Evolutionary conservation across 1,140 invertebrate species (phyloP).

Genomic region (Eupristina koningsbergeri): DNA sequence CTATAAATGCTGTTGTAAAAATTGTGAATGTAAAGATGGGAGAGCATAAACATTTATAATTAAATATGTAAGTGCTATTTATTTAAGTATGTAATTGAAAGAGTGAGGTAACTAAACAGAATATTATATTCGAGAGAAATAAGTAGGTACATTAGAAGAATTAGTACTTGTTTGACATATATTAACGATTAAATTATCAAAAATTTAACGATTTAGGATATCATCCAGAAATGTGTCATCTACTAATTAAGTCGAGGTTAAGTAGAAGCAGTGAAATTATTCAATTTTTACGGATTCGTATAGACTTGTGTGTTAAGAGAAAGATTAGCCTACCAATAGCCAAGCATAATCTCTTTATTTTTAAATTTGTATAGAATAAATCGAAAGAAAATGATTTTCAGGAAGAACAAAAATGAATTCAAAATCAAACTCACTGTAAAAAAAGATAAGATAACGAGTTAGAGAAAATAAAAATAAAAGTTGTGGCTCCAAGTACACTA

Average conservation of each 20-base stretch:
- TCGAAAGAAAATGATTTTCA: slow-evolving; percentile 28
- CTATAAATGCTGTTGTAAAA: too few relatives aligned
- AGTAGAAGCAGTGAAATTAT: not conserved
- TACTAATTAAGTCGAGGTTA: not conserved
- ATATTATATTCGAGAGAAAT: too few relatives aligned
- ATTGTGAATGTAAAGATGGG: too few relatives aligned
- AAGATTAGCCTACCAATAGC: not conserved
- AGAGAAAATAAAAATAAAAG: slow-evolving; percentile 24
- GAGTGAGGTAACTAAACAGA: too few relatives aligned
- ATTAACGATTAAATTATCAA: too few relatives aligned
- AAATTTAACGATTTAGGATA: too few relatives aligned
- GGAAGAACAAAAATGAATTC: slow-evolving; percentile 37
- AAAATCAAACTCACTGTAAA: slow-evolving; percentile 27
- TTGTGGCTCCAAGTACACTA: not conserved
- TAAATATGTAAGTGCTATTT: too few relatives aligned
- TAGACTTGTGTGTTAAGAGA: not conserved
- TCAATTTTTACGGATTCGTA: slow-evolving; percentile 10
- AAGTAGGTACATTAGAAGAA: too few relatives aligned
- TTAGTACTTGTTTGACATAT: too few relatives aligned
- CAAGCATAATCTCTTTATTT: slow-evolving; percentile 5
- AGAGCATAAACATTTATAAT: too few relatives aligned
- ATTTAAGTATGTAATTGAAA: too few relatives aligned
- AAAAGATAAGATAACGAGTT: slow-evolving; percentile 9
- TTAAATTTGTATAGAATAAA: slow-evolving; percentile 8
- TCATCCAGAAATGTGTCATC: too few relatives aligned